These are phyloP conservation scores for Drosophila teissieri DNA, from an alignment of 1,140 invertebrate species.

Conservation along the genomic window DNA sequence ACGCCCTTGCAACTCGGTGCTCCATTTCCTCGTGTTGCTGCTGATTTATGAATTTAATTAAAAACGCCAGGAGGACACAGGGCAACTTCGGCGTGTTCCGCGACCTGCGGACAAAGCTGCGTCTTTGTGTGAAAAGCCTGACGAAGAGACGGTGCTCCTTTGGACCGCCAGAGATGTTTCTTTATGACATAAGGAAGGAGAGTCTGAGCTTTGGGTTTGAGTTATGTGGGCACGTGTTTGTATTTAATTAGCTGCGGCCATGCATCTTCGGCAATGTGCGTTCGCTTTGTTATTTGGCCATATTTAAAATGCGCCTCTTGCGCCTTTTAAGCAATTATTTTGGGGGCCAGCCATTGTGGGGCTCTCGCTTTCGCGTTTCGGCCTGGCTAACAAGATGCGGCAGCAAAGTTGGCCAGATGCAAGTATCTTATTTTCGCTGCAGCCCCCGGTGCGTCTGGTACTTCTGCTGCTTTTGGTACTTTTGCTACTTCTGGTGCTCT, in stretches of 20 bases:
- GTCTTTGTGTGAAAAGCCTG: conserved; percentile 43
- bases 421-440: conserved; percentile 72
- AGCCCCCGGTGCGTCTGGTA: conserved; percentile 11
- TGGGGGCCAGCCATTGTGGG: conserved; percentile 70
- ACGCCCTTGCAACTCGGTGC: conserved; percentile 38
- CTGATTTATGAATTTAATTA: conserved; percentile 82
- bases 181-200: conserved; percentile 57
- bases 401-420: conserved; percentile 58
- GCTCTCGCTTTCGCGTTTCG: conserved; percentile 32
- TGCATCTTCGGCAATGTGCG: conserved; percentile 52
- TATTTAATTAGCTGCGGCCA: conserved; percentile 75
- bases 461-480: not conserved
- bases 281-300: conserved; percentile 66
- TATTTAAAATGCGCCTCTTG: conserved; percentile 79
- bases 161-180: conserved; percentile 39
- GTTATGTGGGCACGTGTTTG: conserved; percentile 76
- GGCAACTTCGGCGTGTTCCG: conserved; percentile 28
- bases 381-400: conserved; percentile 29
- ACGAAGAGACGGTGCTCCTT: conserved; percentile 24
- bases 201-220: conserved; percentile 48
- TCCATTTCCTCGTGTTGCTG: conserved; percentile 21
- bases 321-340: conserved; percentile 77
- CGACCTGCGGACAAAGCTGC: conserved; percentile 43
- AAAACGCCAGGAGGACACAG: conserved; percentile 66
- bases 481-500: not conserved